These are phyloP conservation scores for Dendrocincla fuliginosa DNA, from an alignment of 2,797 vertebrate genomes.

Conservation along the genomic window DNA sequence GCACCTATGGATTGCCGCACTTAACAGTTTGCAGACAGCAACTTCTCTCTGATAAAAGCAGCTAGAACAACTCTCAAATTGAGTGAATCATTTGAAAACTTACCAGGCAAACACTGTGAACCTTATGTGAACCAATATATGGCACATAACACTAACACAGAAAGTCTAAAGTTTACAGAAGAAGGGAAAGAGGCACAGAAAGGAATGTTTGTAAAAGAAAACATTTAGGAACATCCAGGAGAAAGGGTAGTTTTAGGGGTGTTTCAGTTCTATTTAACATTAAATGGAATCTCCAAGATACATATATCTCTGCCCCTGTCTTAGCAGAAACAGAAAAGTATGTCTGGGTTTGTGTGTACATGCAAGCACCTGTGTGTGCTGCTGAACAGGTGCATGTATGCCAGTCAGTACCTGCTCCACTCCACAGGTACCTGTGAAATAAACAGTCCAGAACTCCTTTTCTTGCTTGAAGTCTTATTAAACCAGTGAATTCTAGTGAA, in stretches of 20 bases:
- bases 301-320: not conserved
- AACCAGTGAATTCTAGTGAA: not conserved
- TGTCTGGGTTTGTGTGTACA: not conserved
- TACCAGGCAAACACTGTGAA: not conserved
- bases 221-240: not conserved
- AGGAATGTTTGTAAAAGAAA: not conserved
- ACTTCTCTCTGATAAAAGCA: not conserved
- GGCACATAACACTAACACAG: not conserved
- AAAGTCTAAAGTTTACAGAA: not conserved
- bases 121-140: not conserved
- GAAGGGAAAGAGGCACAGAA: not conserved
- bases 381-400: not conserved
- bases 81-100: not conserved
- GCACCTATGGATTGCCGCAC: not conserved
- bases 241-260: not conserved
- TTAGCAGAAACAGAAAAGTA: not conserved
- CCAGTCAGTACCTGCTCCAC: not conserved
- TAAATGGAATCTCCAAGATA: not conserved
- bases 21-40: not conserved
- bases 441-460: not conserved
- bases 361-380: not conserved
- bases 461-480: not conserved
- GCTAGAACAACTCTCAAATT: not conserved
- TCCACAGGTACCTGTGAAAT: not conserved
- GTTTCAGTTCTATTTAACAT: not conserved